Conservation (phyloP, 2,888 invertebrate genomes). For the Drosophila cognata region DNA sequence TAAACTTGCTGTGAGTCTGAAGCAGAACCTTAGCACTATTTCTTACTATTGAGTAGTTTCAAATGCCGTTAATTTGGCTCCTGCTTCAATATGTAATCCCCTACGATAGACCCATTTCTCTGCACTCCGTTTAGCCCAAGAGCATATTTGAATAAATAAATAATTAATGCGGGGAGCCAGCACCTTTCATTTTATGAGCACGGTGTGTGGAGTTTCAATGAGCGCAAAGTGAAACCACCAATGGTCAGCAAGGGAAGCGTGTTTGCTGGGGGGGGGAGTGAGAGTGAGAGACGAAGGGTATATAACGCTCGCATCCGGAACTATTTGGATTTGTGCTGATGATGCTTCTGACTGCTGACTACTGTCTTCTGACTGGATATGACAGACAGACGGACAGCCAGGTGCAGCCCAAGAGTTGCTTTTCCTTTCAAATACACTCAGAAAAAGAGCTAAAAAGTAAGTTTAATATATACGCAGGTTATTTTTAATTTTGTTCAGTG, state of each 20-base stretch:
- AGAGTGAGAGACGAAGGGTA: background rate
- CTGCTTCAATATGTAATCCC: background rate
- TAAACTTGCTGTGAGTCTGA: background rate
- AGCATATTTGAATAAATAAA: background rate
- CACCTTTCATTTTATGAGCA: background rate
- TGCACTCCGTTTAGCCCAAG: background rate
- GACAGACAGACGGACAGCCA: constrained; percentile 3
- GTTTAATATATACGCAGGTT: background rate
- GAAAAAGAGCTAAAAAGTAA: background rate
- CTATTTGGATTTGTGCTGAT: constrained; percentile 49
- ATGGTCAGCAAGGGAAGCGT: background rate
- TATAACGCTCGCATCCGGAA: constrained; percentile 30
- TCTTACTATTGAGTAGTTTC: background rate
- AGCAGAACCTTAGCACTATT: background rate
- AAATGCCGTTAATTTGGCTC: background rate
- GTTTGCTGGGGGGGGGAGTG: background rate
- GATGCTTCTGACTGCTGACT: constrained; percentile 12
- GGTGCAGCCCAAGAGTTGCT: constrained; percentile 18
- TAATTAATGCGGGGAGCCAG: background rate
- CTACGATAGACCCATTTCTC: background rate
- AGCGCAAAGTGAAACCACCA: background rate
- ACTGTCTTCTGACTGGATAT: background rate
- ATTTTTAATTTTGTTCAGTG: background rate
- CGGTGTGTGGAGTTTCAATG: background rate
- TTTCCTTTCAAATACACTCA: background rate